Base-by-base conservation (phyloP, 2,113 vertebrate genomes). In the Aphelocoma coerulescens region DNA sequence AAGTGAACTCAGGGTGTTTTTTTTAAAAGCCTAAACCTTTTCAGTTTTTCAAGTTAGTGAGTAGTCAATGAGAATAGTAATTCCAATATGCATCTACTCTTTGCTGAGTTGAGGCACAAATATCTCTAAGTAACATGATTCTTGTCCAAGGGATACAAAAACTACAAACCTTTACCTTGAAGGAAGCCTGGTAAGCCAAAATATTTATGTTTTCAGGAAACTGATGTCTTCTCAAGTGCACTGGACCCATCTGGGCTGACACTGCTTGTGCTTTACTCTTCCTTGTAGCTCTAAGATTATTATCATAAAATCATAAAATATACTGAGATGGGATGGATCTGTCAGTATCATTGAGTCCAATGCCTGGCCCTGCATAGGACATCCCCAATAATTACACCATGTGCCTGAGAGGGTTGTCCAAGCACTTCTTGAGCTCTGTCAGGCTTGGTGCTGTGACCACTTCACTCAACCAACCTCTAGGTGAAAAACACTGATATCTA, bases 1-100 rank as follows among this genome's bases (percentile, higher is more conserved):
- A 86, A 88, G 57, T 52, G 0, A 75, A n/a, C 5, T 15, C 8
- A 23, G 5, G 3, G 3, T 3, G 0, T 1, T 4, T 8, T 30
- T 63, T 80, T 52, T 4, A 5, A 61, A 6, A 58, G 19, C 26
- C 19, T 66, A 57, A 49, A 21, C 5, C 3, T 21, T 23, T 33
- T 4, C 2, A 2, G 13, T 68, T 91, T 85, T 94, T 72, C 32
- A 37, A n/a, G 69, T 49, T 26, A 58, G 3, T 26, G 14, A 24
- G 10, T 54, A 63, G 9, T 44, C 27, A 27, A 15, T n/a, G 4
- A 61, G n/a, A 63, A 48, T 4, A 52, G 39, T n/a, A 49, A 85
- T 69, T 87, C 17, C 28, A 55, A 11, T 19, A 39, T 32, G 5
- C 23, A 37, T 23, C 10, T 74, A 37, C 41, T 69, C 1, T 88